Conservation (phyloP, 2,113 vertebrate genomes). For the Tenebrosternarchus preto region DNA sequence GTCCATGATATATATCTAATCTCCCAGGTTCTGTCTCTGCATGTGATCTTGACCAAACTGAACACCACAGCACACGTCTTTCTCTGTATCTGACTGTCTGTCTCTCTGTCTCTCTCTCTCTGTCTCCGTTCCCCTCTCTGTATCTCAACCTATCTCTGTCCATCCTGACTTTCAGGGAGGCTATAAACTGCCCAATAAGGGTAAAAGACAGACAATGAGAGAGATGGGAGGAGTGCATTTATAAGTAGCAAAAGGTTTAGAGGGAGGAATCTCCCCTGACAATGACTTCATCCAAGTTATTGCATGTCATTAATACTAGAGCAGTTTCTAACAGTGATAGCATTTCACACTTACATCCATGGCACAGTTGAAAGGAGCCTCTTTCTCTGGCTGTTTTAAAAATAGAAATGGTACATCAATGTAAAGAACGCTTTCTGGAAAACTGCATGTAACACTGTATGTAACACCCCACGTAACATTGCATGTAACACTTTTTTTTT, state of each 20-base stretch:
- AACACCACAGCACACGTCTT: background rate
- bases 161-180: slow-evolving; percentile 12
- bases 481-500: too few relatives aligned
- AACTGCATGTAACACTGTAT: too few relatives aligned
- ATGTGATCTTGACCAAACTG: background rate
- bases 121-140: slow-evolving; percentile 8
- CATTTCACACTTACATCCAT: background rate
- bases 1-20: background rate
- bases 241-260: too few relatives aligned
- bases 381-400: background rate
- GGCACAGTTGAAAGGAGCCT: too few relatives aligned
- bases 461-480: too few relatives aligned
- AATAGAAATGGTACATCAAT: background rate
- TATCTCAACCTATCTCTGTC: background rate
- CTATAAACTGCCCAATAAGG: background rate
- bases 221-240: slow-evolving; percentile 3
- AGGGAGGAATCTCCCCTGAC: too few relatives aligned
- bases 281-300: too few relatives aligned
- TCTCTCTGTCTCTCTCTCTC: slow-evolving; percentile 22
- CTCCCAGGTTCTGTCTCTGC: background rate
- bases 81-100: slow-evolving; percentile 10
- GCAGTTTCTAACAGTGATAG: too few relatives aligned
- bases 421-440: too few relatives aligned
- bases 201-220: background rate
- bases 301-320: too few relatives aligned